phyloP scores from a whole-genome alignment of 2,113 vertebrate species.

The Peromyscus maniculatus region DNA sequence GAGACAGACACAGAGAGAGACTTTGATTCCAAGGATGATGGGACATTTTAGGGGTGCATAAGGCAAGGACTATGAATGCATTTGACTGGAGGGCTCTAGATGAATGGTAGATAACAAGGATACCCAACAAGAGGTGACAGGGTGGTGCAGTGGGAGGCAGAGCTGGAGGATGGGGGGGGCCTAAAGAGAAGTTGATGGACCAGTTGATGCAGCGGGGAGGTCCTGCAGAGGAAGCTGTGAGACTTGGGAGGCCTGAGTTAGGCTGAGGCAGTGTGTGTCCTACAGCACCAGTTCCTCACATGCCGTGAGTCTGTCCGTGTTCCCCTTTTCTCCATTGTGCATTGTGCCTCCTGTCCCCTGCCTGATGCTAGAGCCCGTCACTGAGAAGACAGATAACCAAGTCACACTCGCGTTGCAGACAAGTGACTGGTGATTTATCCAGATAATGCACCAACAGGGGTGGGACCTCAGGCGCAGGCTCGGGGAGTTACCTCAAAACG shows the following conservation, averaged over 20 bases:
- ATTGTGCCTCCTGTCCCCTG: background rate
- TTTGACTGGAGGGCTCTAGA: background rate
- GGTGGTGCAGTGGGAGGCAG: no score
- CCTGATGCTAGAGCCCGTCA: background rate
- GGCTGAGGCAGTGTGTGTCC: background rate
- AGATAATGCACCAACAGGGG: background rate
- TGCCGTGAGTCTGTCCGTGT: background rate
- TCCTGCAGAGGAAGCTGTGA: no score
- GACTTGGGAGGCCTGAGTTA: background rate
- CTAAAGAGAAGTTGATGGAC: background rate
- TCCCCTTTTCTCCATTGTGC: accelerated
- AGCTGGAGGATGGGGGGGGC: background rate
- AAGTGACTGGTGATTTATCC: background rate
- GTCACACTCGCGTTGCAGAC: background rate
- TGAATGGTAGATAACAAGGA: background rate
- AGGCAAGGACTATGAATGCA: background rate
- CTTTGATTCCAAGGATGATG: background rate
- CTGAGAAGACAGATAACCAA: background rate
- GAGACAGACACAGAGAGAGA: no score
- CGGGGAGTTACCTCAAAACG: background rate
- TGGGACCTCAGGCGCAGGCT: background rate
- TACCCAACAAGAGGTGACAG: background rate
- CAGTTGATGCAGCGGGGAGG: accelerated
- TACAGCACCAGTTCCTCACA: background rate
- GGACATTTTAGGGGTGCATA: accelerated